phyloP scores from a whole-genome alignment of 2,113 vertebrate genomes.

The Takifugu flavidus region DNA sequence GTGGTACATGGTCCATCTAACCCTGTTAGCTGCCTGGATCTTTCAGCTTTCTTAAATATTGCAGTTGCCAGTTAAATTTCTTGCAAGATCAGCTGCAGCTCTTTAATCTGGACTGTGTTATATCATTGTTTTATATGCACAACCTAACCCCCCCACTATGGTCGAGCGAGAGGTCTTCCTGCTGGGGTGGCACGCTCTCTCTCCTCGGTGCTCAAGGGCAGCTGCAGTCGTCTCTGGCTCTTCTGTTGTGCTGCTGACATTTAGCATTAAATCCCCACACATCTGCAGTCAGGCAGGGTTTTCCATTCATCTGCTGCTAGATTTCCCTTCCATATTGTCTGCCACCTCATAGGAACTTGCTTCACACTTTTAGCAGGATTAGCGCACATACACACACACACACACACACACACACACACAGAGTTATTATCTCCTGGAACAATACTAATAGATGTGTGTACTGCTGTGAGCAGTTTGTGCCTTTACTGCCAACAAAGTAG shows the following conservation, averaged over 20 bases:
- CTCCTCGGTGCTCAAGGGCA: no score
- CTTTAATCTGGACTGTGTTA: no score
- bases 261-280: conserved; percentile 15
- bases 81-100: conserved; percentile 16
- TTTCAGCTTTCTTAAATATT: conserved; percentile 40
- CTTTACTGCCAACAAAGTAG: conserved; percentile 64
- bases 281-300: conserved; percentile 1
- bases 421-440: conserved; percentile 71
- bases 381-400: conserved; percentile 15
- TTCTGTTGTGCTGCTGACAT: conserved; percentile 8
- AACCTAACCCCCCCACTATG: no score
- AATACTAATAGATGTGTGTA: conserved; percentile 74
- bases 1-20: conserved; percentile 30
- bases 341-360: conserved; percentile 38
- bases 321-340: conserved; percentile 34
- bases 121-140: no score
- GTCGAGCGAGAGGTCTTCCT: no score
- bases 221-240: no score
- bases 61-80: conserved; percentile 23
- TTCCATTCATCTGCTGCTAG: conserved; percentile 5
- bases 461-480: conserved; percentile 70
- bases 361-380: conserved; percentile 36
- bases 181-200: no score
- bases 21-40: conserved; percentile 38
- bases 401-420: conserved; percentile 13